Percentiles rank a stretch among this genome's conserved stretches.
Evolutionary conservation across 2,888 invertebrate genomes (phyloP).

Genomic region (Polymixis lichenea): DNA sequence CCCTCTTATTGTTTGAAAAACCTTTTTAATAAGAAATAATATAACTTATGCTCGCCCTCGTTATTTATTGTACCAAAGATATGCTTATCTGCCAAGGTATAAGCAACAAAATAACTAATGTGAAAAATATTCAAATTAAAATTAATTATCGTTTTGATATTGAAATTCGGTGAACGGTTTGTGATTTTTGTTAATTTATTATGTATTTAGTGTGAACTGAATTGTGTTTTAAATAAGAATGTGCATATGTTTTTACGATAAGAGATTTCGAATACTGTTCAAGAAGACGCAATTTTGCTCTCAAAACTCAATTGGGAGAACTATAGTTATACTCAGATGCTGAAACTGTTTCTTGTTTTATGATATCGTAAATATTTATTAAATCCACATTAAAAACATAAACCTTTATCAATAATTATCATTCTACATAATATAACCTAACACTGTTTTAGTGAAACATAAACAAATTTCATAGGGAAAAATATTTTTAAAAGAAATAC

Average conservation of each 20-base stretch:
- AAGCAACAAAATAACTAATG: slow-evolving; percentile 62
- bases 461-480: background rate
- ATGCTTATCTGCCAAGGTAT: slow-evolving; percentile 69
- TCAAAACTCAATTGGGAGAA: background rate
- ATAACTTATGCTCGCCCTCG: slow-evolving; percentile 58
- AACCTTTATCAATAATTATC: background rate
- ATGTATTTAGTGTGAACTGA: slow-evolving; percentile 46
- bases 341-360: background rate
- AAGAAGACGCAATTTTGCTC: background rate
- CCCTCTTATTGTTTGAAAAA: slow-evolving; percentile 71
- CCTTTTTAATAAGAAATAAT: slow-evolving; percentile 64
- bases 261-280: background rate
- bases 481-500: no score
- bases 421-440: background rate
- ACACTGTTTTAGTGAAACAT: background rate
- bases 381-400: background rate
- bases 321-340: no score
- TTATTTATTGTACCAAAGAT: slow-evolving; percentile 71
- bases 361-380: background rate
- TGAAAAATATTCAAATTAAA: slow-evolving; percentile 65
- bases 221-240: slow-evolving; percentile 25
- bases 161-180: slow-evolving; percentile 46
- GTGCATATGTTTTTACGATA: background rate
- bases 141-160: slow-evolving; percentile 56
- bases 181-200: slow-evolving; percentile 54